Conservation (phyloP, 2,113 vertebrate genomes). For the Chaenogobius annularis region DNA sequence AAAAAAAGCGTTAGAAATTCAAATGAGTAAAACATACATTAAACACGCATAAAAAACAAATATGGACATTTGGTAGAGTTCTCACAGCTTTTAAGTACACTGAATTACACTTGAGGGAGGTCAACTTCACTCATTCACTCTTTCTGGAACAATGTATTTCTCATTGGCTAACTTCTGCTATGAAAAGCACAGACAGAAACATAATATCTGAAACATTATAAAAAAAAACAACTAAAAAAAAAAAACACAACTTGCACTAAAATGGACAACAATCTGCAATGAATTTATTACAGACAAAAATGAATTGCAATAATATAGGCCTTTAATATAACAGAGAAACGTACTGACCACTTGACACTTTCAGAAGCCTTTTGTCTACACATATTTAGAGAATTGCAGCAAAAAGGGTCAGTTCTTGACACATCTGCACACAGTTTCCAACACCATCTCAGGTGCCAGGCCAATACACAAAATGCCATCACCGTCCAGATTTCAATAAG, state of each 20-base stretch:
- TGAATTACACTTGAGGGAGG: conserved; percentile 65
- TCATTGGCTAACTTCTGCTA: conserved; percentile 42
- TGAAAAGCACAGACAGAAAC: conserved; percentile 46
- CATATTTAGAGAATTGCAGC: conserved; percentile 38
- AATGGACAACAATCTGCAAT: conserved; percentile 50
- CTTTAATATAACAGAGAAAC: conserved; percentile 8
- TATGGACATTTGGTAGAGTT: conserved; percentile 73
- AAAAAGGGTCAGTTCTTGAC: conserved; percentile 32
- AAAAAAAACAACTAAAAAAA: conserved; percentile 68
- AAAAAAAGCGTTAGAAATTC: conserved; percentile 2
- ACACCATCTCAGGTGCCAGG: conserved; percentile 29
- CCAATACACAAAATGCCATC: conserved; percentile 31
- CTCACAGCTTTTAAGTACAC: conserved; percentile 73
- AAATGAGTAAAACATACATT: conserved; percentile 34
- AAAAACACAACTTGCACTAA: conserved; percentile 34
- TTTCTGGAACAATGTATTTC: conserved; percentile 33
- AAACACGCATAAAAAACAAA: conserved; percentile 59
- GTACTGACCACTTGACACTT: conserved; percentile 29
- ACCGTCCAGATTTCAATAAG: conserved; percentile 23
- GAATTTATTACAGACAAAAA: conserved; percentile 25
- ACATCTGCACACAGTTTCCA: conserved; percentile 39
- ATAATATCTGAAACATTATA: conserved; percentile 41
- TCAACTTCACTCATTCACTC: conserved; percentile 29
- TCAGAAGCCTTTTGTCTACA: conserved; percentile 20
- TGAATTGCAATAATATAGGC: conserved; percentile 19